Evolutionary conservation across 2,888 invertebrate species (phyloP).

Genomic region (Hyppa rectilinea): DNA sequence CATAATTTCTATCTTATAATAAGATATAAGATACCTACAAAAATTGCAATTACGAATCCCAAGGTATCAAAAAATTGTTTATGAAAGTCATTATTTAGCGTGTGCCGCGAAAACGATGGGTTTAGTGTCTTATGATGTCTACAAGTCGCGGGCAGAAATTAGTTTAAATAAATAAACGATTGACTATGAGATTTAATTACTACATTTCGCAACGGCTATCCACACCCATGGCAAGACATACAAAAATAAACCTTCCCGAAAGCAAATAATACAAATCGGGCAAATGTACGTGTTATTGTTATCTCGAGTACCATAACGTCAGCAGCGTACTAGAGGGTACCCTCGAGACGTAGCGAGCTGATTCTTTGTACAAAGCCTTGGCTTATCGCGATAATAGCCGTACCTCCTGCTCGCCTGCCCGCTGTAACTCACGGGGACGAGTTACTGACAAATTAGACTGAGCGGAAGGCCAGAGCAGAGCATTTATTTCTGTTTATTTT

Average conservation of each 20-base stretch:
- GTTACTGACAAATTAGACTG: neutral
- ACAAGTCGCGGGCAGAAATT: no score
- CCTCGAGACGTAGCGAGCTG: neutral
- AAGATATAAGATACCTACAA: no score
- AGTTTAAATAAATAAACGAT: no score
- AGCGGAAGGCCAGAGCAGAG: neutral
- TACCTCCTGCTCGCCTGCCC: neutral
- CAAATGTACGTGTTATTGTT: neutral
- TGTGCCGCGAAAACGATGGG: no score
- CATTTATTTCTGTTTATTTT: neutral
- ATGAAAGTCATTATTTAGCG: no score
- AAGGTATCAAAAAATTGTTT: no score
- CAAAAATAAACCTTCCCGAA: neutral
- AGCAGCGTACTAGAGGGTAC: neutral
- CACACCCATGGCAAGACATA: neutral
- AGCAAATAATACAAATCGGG: no score
- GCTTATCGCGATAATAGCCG: neutral
- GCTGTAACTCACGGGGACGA: neutral
- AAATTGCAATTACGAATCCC: no score
- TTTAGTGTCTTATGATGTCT: no score
- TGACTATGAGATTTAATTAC: no score
- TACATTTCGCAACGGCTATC: no score
- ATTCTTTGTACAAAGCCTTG: neutral
- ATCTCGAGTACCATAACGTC: neutral
- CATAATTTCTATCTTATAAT: no score